Base-by-base conservation (phyloP, 2,797 vertebrate genomes). In the Toxotes lorentzi region DNA sequence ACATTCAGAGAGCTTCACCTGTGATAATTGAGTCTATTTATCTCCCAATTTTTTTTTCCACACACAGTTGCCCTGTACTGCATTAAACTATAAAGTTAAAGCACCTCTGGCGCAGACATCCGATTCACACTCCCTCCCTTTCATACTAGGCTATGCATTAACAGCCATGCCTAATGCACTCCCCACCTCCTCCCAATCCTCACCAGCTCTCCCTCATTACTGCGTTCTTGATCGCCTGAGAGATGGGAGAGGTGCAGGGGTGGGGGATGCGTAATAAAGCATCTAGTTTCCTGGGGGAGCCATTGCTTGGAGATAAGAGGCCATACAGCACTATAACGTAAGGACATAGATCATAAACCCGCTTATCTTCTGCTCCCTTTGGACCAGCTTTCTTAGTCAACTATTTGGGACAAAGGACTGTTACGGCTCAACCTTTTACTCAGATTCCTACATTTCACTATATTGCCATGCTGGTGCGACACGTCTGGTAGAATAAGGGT, bases 331-430 rank as follows among this genome's bases (percentile, higher is more conserved):
- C 67, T 81, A 86, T 87, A 91, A 93, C 76, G 50, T 76, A 53
- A 86, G 89, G 89, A 90, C 91, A 91, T 87, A 90, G 87, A 93
- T 93, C 90, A 94, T 94, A 93, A 93, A 94, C 83, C 88, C 90
- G 93, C 91, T 94, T 93, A 94, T 94, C 91, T 89, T 86, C 78
- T 70, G 79, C 80, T 91, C 81, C 85, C 85, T 38, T 75, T 71
- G 78, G 86, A 88, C 68, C 70, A 32, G 78, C 72, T 81, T 74
- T 79, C 82, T 81, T 70, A 73, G 76, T 84, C 84, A 81, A 67
- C 78, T 40, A 65, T 83, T 78, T 62, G 65, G 70, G 78, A 77
- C 73, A 84, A 68, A 88, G 59, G 82, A 85, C 66, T 67, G 65
- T 50, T 53, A 23, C 0, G 21, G 51, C 73, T 62, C 30, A n/a